Evolutionary conservation across 1,140 invertebrate species (phyloP), one percentile per base, ranked within the genome.

Genomic region (Bacillus rossius): DNA sequence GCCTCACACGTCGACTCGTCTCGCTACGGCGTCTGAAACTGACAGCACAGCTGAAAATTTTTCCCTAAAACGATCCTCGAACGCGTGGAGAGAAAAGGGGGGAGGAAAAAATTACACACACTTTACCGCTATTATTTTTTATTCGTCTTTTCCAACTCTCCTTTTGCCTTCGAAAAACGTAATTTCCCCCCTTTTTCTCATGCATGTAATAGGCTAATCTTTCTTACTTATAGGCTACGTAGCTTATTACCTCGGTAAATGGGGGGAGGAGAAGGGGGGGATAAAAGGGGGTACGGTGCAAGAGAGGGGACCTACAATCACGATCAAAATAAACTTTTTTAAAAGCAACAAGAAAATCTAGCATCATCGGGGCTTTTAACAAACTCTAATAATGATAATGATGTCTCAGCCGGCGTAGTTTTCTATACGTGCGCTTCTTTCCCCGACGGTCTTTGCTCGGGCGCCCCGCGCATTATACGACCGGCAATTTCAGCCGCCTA

Each of bases 261-360:
- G 25, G 37, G 37, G 22, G 23, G 47, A 49, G 19, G 47, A n/a
- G n/a, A n/a, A n/a, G n/a, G n/a, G n/a, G n/a, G n/a, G n/a, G n/a
- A n/a, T n/a, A n/a, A n/a, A n/a, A 23, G 47, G 47, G 4, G 16
- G 10, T 34, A 34, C 29, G 29, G 29, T 34, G 29, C 29, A 34
- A 34, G 29, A n/a, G 29, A 34, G 29, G 29, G 29, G 29, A 34
- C 29, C 29, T 34, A 13, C 20, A 23, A 49, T 50, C 23, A 50
- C 34, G 48, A 50, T 26, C 48, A 50, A 50, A 50, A 50, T 50
- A 50, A 34, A 50, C 25, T 50, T 50, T 50, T 50, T 50, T 29
- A 50, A 48, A 25, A 50, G 37, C 25, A 50, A 50, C 16, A 50
- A 50, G 48, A 50, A 50, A 50, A 17, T 50, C 26, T 17, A 19